These are phyloP conservation scores for Trichonephila clavipes DNA, from an alignment of 1,140 invertebrate genomes.

Conservation along the genomic window DNA sequence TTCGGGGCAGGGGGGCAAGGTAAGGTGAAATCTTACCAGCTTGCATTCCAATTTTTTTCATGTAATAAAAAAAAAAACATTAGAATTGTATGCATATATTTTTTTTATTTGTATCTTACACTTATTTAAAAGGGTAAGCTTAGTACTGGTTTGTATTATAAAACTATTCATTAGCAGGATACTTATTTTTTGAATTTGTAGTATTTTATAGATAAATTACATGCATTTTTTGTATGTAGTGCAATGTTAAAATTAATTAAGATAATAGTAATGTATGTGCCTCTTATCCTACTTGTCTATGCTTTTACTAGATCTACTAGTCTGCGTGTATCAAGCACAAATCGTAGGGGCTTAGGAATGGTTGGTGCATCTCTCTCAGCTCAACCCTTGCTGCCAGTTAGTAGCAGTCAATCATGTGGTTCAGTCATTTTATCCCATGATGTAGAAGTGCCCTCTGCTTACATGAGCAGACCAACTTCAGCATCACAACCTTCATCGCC, in stretches of 20 bases:
- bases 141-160: neutral
- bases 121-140: conserved; percentile 4
- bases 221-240: neutral
- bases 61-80: neutral
- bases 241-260: too few species aligned
- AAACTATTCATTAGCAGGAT: too few species aligned
- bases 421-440: conserved; percentile 76
- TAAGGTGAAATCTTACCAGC: conserved; percentile 37
- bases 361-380: conserved; percentile 79
- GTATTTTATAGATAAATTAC: too few species aligned
- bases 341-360: conserved; percentile 78
- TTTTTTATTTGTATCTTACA: neutral
- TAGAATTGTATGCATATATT: neutral
- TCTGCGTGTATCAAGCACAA: conserved; percentile 78
- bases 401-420: conserved; percentile 79
- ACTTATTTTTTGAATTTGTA: too few species aligned
- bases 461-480: conserved; percentile 63
- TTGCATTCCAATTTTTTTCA: neutral
- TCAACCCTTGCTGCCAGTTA: conserved; percentile 79
- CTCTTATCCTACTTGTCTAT: neutral
- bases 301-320: conserved; percentile 73
- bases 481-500: conserved; percentile 76
- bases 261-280: neutral
- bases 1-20: conserved; percentile 34
- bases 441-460: conserved; percentile 52